Evolutionary conservation across 2,888 invertebrate genomes (phyloP), one percentile per base, ranked within the genome.

Genomic region (Nymphalis urticae): DNA sequence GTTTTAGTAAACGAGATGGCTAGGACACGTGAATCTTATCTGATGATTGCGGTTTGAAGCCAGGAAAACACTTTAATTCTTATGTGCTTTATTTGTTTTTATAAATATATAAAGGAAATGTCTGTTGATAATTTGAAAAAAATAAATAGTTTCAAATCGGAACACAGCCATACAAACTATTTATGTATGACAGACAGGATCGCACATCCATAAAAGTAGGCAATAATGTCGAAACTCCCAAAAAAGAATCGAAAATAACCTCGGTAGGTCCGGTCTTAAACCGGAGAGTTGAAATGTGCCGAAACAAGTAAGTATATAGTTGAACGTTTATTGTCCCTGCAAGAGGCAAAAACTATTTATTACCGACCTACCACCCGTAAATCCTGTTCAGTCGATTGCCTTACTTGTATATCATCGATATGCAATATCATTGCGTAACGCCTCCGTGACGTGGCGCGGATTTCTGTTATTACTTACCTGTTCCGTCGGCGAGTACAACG

Each of bases 391-490:
- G 48, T 7, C 53, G 51, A 47, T 66, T 62, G 61, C 54, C 61
- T 50, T 56, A 65, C 60, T 59, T 60, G 61, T 61, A 61, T 61
- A 66, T 72, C 66, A 67, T 73, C 73, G 69, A 71, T 72, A 73
- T 70, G 75, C 71, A 64, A 70, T 72, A 71, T 63, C 66, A 69
- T 73, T 68, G 63, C 64, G 66, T 72, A 67, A 73, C 67, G 72
- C 48, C 17, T 27, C 61, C 72, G 68, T 72, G 72, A 71, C 75
- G 68, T 48, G 60, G 59, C 47, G 24, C 24, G 24, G 61, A 48
- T 10, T 61, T 61, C 61, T 60, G 61, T 61, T 48, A 61, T 61
- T 61, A 61, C 5, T 54, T 36, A 48, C 16, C 48, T 9, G 61
- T 61, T 24, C 61, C 48, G 61, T 24, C 61, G 21, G 48, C 10